phyloP scores from a whole-genome alignment of 2,797 vertebrate genomes.

The Sebastes alutus region DNA sequence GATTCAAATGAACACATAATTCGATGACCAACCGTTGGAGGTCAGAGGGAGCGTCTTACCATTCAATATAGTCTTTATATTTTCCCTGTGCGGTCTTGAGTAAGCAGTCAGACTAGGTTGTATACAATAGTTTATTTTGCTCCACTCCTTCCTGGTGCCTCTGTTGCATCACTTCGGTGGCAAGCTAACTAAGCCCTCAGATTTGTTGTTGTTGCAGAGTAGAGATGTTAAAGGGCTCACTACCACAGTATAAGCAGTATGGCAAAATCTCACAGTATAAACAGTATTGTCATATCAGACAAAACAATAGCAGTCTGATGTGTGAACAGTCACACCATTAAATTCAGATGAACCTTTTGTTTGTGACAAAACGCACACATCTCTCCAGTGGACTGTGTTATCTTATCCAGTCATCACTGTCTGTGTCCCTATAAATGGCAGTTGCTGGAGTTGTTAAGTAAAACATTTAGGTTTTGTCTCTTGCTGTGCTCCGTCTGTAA shows the following conservation, averaged over 20 bases:
- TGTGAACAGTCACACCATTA: background rate
- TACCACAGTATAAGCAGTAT: background rate
- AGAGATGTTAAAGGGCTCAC: background rate
- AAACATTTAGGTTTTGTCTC: constrained; percentile 28
- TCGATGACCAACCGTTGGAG: background rate
- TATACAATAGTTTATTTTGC: background rate
- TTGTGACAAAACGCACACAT: background rate
- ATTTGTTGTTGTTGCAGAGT: background rate
- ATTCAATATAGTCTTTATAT: background rate
- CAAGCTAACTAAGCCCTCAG: background rate
- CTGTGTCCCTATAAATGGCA: background rate
- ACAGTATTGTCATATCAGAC: background rate
- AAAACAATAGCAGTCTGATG: background rate
- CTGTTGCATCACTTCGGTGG: background rate
- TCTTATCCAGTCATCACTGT: background rate
- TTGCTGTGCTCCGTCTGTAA: constrained; percentile 28
- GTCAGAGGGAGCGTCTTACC: background rate
- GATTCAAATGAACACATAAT: too few relatives aligned
- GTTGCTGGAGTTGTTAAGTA: constrained; percentile 4
- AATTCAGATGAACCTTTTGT: background rate
- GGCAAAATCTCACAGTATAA: background rate
- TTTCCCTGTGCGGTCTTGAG: background rate
- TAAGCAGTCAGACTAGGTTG: too few relatives aligned
- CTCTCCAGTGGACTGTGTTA: background rate
- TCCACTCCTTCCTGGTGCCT: background rate